These are phyloP conservation scores for Hypomesus transpacificus DNA, from an alignment of 2,113 vertebrate species.

Conservation along the genomic window DNA sequence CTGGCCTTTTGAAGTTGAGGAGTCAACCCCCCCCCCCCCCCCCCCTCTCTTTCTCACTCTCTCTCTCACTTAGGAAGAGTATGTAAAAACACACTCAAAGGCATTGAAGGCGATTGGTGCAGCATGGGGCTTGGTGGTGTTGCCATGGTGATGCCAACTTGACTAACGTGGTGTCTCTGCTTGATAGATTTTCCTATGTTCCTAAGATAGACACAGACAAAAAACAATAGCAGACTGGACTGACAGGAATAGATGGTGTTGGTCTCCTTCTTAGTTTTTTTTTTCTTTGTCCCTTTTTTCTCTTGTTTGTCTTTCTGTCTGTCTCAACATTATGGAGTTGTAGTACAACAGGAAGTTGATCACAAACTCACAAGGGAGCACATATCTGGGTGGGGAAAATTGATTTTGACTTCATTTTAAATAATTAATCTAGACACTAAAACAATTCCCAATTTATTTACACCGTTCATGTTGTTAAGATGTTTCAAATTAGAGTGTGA, in stretches of 20 bases:
- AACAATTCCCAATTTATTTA: not conserved
- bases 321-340: constrained; percentile 14
- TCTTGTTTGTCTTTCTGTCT: not conserved
- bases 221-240: not conserved
- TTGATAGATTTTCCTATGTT: constrained; percentile 21
- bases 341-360: too few relatives aligned
- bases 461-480: not conserved
- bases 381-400: not conserved
- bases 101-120: constrained; percentile 17
- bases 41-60: constrained; percentile 2
- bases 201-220: constrained; percentile 19
- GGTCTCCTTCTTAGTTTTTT: not conserved
- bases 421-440: constrained; percentile 14
- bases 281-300: too few relatives aligned
- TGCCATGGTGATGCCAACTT: constrained; percentile 47
- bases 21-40: constrained; percentile 26
- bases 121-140: constrained; percentile 27
- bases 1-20: constrained; percentile 3
- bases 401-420: constrained; percentile 2
- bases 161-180: constrained; percentile 24
- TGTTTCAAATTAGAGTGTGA: not conserved
- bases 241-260: constrained; percentile 8
- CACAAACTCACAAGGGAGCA: constrained; percentile 1
- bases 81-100: not conserved
- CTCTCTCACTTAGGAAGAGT: constrained; percentile 11